These are phyloP conservation scores for Troides aeacus DNA, from an alignment of 2,888 invertebrate species.

Conservation along the genomic window DNA sequence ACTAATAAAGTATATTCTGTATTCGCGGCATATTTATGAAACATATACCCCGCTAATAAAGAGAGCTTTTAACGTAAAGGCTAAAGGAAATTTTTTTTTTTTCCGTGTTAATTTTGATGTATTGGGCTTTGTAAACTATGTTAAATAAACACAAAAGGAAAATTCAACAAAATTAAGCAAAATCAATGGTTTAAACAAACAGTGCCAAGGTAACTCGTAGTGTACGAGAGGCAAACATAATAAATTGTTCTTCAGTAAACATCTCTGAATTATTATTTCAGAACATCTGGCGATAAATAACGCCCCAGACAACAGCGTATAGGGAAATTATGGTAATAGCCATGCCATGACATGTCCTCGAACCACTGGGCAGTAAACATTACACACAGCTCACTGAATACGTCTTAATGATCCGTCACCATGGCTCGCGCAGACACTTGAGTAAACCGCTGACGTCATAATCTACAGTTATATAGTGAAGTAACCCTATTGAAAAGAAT, in stretches of 20 bases:
- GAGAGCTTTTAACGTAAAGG: too few relatives aligned
- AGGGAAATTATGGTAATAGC: conserved; percentile 46
- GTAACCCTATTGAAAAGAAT: too few relatives aligned
- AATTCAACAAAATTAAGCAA: too few relatives aligned
- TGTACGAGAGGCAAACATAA: background rate
- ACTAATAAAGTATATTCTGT: too few relatives aligned
- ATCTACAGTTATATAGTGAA: background rate
- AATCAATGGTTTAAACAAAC: too few relatives aligned
- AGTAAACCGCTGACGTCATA: conserved; percentile 35
- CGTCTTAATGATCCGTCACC: conserved; percentile 42
- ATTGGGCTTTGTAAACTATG: too few relatives aligned
- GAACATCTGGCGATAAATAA: conserved; percentile 4
- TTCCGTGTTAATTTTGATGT: too few relatives aligned
- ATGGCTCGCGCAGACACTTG: conserved; percentile 43
- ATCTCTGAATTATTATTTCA: background rate
- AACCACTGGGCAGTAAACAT: conserved; percentile 40
- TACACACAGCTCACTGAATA: conserved; percentile 53
- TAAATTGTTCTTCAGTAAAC: background rate
- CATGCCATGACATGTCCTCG: conserved; percentile 42
- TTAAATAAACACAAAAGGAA: too few relatives aligned
- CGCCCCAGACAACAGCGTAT: background rate
- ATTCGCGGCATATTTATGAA: too few relatives aligned
- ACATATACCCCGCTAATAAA: too few relatives aligned
- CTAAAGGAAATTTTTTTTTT: too few relatives aligned
- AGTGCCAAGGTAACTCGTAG: too few relatives aligned